These are phyloP conservation scores for Hydraecia micacea DNA, from an alignment of 2,888 invertebrate species.

Conservation along the genomic window DNA sequence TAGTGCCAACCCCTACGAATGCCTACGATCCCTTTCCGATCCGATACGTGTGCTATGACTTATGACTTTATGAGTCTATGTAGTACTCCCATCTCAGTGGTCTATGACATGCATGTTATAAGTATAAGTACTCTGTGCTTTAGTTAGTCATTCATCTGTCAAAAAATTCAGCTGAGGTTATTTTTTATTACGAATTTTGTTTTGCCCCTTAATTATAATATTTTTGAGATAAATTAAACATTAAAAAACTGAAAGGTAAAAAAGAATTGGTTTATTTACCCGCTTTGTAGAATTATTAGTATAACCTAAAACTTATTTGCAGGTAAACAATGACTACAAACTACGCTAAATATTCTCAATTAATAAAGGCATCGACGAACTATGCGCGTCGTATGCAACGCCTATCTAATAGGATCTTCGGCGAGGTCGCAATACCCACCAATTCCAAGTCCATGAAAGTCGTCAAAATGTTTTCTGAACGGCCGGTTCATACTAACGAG, in stretches of 20 bases:
- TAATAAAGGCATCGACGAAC: constrained; percentile 93
- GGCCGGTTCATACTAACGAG: constrained; percentile 93
- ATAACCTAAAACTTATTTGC: constrained; percentile 25
- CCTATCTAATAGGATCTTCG: constrained; percentile 96
- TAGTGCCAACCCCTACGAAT: no score
- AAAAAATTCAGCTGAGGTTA: not conserved
- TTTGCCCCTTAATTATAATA: not conserved
- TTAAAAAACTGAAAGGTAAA: not conserved
- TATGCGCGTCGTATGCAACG: constrained; percentile 96
- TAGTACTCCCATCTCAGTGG: no score
- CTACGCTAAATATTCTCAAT: constrained; percentile 93
- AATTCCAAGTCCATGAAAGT: constrained; percentile 94
- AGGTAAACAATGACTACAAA: constrained; percentile 86
- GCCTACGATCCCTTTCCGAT: no score
- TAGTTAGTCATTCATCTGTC: no score
- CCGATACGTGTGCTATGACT: no score
- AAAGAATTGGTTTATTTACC: not conserved
- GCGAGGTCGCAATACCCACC: constrained; percentile 95
- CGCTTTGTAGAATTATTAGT: not conserved
- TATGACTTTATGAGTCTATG: no score
- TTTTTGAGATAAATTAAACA: not conserved
- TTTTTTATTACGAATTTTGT: not conserved
- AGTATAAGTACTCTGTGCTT: fast-evolving
- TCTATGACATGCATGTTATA: no score
- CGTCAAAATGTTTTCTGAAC: constrained; percentile 93